These are phyloP conservation scores for Procapra przewalskii DNA, from an alignment of 2,113 vertebrate species.

Conservation along the genomic window DNA sequence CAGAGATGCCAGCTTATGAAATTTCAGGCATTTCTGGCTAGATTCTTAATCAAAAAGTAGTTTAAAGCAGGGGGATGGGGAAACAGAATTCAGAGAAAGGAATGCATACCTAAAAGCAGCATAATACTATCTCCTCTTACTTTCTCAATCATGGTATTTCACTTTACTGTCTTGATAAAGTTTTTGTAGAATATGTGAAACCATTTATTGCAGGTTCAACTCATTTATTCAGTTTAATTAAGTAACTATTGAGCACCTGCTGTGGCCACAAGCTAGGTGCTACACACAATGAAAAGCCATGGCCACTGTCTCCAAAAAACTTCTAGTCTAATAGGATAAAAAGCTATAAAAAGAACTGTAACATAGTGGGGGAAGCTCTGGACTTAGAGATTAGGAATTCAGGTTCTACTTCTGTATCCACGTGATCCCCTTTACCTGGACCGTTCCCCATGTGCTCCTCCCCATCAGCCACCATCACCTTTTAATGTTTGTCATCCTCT, in stretches of 20 bases:
- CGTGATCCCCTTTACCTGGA: background rate
- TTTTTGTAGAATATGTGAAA: background rate
- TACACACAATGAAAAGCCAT: background rate
- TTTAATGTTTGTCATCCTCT: background rate
- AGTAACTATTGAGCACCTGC: background rate
- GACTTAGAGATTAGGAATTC: background rate
- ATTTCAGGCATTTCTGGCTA: background rate
- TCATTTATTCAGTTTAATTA: background rate
- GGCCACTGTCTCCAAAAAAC: background rate
- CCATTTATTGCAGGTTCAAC: background rate
- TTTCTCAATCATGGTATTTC: background rate
- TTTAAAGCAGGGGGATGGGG: background rate
- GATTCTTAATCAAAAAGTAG: background rate
- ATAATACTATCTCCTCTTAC: background rate
- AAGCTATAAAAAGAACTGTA: background rate
- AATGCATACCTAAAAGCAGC: background rate
- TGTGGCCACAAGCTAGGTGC: background rate
- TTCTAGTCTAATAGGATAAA: background rate
- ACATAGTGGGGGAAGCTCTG: background rate
- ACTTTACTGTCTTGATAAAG: background rate
- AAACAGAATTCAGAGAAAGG: background rate
- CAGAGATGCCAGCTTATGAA: background rate
- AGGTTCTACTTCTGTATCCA: background rate
- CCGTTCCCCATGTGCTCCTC: background rate
- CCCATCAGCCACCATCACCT: background rate